Evolutionary conservation across 2,797 vertebrate genomes (phyloP).

Genomic region (Mallotus villosus): DNA sequence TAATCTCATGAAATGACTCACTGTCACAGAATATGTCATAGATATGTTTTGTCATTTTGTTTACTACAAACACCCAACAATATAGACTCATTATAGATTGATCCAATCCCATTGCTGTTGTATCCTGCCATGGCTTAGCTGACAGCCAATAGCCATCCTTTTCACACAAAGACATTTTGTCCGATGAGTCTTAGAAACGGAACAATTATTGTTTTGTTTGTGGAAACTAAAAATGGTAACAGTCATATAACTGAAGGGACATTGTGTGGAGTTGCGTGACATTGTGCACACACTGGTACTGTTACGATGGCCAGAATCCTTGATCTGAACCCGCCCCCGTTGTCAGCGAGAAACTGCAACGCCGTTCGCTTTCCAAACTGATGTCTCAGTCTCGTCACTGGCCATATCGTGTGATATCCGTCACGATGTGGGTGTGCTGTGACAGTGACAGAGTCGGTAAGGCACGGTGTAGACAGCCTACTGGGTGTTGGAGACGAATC

Average conservation of each 20-base stretch:
- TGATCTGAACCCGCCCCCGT: conserved; percentile 47
- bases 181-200: conserved; percentile 24
- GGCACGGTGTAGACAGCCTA: conserved; percentile 56
- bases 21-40: neutral
- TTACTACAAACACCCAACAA: conserved; percentile 54
- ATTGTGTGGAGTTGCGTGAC: conserved; percentile 45
- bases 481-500: conserved; percentile 59
- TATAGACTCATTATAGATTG: conserved; percentile 43
- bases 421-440: conserved; percentile 58
- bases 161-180: conserved; percentile 23
- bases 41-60: conserved; percentile 45
- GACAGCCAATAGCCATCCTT: conserved; percentile 21
- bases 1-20: neutral
- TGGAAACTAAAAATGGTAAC: conserved; percentile 56
- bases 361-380: conserved; percentile 44
- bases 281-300: conserved; percentile 53
- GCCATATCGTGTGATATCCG: conserved; percentile 63
- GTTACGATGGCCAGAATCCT: conserved; percentile 42
- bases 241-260: conserved; percentile 34
- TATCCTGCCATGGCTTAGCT: neutral
- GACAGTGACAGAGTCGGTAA: conserved; percentile 64
- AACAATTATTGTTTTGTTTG: conserved; percentile 37
- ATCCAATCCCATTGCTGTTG: conserved; percentile 41
- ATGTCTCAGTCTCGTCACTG: conserved; percentile 69
- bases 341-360: conserved; percentile 43